A percentile compares a stretch with the other conserved stretches of the same genome.
Evolutionary conservation across 1,140 invertebrate genomes (phyloP).

Genomic region (Microplitis demolitor): DNA sequence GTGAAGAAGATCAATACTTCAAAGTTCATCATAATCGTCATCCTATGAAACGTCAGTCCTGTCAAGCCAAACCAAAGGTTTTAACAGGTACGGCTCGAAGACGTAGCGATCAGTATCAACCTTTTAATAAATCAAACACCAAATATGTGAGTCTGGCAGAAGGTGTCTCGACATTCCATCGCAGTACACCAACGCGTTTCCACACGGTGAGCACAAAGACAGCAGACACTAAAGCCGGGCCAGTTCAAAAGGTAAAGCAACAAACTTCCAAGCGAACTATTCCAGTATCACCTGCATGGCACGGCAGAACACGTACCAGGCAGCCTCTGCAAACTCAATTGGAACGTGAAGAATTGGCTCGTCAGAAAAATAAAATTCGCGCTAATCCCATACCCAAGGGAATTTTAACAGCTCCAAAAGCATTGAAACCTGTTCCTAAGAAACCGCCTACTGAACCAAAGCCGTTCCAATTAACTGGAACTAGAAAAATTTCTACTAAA

Average conservation of each 20-base stretch:
- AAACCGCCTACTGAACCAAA: constrained; percentile 44
- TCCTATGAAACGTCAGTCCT: neutral
- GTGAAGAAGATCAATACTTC: neutral
- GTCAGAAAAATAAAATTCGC: constrained; percentile 50
- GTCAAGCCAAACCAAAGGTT: neutral
- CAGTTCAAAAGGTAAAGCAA: constrained; percentile 33
- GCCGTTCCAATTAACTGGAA: constrained; percentile 42
- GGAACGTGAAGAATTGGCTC: constrained; percentile 47
- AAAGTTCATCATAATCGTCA: neutral
- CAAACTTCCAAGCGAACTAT: constrained; percentile 45
- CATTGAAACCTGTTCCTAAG: constrained; percentile 41
- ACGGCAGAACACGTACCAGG: constrained; percentile 50
- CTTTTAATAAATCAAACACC: constrained; percentile 19
- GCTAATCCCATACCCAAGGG: constrained; percentile 44
- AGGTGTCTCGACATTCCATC: constrained; percentile 55
- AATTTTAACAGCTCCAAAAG: constrained; percentile 31
- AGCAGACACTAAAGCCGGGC: neutral
- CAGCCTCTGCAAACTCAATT: constrained; percentile 40
- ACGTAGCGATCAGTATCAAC: neutral
- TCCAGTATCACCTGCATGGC: constrained; percentile 55
- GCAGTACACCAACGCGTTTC: constrained; percentile 57
- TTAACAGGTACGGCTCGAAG: constrained; percentile 12
- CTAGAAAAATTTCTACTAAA: constrained; percentile 31
- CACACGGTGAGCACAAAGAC: constrained; percentile 38
- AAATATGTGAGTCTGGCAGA: constrained; percentile 58